These are phyloP conservation scores for Manis crassicaudata DNA, from an alignment of 2,797 vertebrate species.

Conservation along the genomic window DNA sequence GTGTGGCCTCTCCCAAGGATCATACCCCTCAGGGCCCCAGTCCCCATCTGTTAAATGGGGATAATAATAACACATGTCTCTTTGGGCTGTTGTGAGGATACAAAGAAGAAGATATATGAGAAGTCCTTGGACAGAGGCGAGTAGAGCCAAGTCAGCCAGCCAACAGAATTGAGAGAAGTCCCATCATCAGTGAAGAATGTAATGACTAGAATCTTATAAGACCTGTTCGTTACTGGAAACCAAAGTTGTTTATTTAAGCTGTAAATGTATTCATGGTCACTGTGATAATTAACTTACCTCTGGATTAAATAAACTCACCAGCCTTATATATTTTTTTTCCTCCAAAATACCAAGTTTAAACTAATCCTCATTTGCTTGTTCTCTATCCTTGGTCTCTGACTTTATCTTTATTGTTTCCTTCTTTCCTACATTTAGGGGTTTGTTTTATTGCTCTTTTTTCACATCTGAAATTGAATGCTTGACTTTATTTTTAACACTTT, in stretches of 20 bases:
- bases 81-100: background rate
- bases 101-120: background rate
- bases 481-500: slow-evolving; percentile 12
- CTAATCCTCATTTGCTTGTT: background rate
- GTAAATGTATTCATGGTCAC: background rate
- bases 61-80: background rate
- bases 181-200: background rate
- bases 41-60: background rate
- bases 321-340: background rate
- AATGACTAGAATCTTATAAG: background rate
- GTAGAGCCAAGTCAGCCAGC: background rate
- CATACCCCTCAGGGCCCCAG: no score
- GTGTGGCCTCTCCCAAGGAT: background rate
- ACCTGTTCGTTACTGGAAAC: background rate
- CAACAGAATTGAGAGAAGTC: background rate
- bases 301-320: background rate
- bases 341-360: background rate
- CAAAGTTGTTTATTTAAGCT: background rate
- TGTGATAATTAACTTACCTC: background rate
- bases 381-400: background rate
- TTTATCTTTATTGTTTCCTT: background rate
- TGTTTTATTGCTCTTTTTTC: background rate
- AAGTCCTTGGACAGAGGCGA: background rate
- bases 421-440: background rate
- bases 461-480: background rate